Evolutionary conservation across 2,113 vertebrate genomes (phyloP).

Genomic region (Lophura nycthemera): DNA sequence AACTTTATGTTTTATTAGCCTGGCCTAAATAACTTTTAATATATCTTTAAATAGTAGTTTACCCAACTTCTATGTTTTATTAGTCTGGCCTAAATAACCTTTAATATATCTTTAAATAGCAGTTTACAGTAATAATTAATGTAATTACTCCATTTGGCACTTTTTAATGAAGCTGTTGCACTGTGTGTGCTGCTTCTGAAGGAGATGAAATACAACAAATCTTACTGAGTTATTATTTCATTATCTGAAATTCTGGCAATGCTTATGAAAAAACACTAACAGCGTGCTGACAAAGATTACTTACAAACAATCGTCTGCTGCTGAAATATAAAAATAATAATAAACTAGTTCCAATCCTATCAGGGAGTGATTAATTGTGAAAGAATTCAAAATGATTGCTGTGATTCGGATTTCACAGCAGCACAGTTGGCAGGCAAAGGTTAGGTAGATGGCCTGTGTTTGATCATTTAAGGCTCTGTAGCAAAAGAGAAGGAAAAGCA

Average conservation of each 20-base stretch:
- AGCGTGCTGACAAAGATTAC: background rate
- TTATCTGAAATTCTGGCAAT: background rate
- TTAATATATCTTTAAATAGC: background rate
- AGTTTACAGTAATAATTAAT: background rate
- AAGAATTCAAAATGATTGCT: background rate
- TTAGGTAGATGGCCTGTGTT: background rate
- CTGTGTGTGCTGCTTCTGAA: background rate
- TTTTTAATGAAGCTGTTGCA: background rate
- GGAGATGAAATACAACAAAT: background rate
- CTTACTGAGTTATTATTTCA: constrained; percentile 3
- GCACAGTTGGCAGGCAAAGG: background rate
- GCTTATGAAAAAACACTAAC: background rate
- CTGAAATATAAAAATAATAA: background rate
- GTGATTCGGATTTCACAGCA: background rate
- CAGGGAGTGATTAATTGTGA: background rate
- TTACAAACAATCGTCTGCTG: background rate
- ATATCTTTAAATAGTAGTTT: background rate
- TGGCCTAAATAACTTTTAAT: background rate
- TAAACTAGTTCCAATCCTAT: background rate
- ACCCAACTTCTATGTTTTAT: background rate
- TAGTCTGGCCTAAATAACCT: background rate
- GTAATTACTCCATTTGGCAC: background rate
- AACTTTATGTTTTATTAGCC: background rate
- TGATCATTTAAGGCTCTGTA: background rate
- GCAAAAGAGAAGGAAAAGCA: background rate